Evolutionary conservation across 2,888 invertebrate species (phyloP).

Genomic region (Tenthredo amoena): DNA sequence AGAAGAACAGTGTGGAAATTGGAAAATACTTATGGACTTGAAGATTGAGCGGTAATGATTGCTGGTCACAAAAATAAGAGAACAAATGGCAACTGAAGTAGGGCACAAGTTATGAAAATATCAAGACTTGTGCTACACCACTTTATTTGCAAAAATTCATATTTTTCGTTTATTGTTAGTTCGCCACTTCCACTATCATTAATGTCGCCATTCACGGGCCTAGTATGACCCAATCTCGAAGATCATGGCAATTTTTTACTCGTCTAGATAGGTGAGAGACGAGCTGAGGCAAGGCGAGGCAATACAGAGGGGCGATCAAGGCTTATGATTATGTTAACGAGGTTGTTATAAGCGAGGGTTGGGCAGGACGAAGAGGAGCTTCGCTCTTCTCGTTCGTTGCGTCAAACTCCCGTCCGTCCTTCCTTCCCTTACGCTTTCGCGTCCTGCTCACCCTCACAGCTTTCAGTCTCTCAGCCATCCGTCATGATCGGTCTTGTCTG

Average conservation of each 20-base stretch:
- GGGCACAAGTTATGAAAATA: neutral
- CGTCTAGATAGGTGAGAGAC: conserved; percentile 11
- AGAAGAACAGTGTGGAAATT: neutral
- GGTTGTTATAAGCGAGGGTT: conserved; percentile 46
- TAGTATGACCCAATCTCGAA: neutral
- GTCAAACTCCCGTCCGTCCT: conserved; percentile 46
- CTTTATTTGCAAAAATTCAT: neutral
- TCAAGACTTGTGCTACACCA: neutral
- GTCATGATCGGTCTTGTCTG: conserved; percentile 70
- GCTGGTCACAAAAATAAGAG: neutral
- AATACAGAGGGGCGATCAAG: conserved; percentile 41
- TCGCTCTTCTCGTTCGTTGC: conserved; percentile 33
- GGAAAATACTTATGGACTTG: neutral
- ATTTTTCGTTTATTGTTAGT: neutral
- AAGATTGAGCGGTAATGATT: neutral
- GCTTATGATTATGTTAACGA: conserved; percentile 55
- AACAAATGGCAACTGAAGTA: neutral
- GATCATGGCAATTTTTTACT: conserved; percentile 26
- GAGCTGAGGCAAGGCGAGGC: conserved; percentile 23
- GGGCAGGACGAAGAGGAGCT: conserved; percentile 23
- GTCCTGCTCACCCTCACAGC: neutral
- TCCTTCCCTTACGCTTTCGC: conserved; percentile 19
- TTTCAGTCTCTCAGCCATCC: conserved; percentile 61
- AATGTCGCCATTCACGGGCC: neutral
- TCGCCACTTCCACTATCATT: neutral